Evolutionary conservation across 2,888 invertebrate species (phyloP).

Genomic region (Coecobrya sp.): DNA sequence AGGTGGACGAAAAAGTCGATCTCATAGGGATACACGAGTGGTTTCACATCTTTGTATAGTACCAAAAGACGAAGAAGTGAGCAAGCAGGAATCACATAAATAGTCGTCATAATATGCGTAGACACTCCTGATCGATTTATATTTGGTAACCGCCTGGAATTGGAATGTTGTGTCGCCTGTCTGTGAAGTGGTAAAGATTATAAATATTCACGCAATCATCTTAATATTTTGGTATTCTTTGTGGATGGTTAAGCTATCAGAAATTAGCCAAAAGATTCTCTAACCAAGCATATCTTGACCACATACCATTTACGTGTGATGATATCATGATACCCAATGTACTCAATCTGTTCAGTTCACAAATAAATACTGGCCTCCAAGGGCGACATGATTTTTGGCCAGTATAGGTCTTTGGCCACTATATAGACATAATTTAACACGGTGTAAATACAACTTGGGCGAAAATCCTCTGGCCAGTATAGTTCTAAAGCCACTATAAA

Average conservation of each 20-base stretch:
- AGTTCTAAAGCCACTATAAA: too few relatives aligned
- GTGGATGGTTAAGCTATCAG: not conserved
- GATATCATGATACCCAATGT: slow-evolving; percentile 6
- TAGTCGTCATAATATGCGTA: slow-evolving; percentile 72
- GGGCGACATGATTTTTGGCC: too few relatives aligned
- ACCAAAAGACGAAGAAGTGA: not conserved
- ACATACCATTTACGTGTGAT: slow-evolving; percentile 36
- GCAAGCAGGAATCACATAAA: slow-evolving; percentile 66
- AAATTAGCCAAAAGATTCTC: slow-evolving; percentile 54
- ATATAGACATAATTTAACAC: too few relatives aligned
- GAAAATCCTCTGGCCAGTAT: too few relatives aligned
- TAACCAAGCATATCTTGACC: slow-evolving; percentile 45
- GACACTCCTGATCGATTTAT: slow-evolving; percentile 79
- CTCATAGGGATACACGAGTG: slow-evolving; percentile 45
- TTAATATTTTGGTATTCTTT: not conserved
- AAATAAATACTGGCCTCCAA: not conserved
- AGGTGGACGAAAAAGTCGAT: slow-evolving; percentile 49
- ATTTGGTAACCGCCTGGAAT: slow-evolving; percentile 80
- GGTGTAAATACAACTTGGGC: too few relatives aligned
- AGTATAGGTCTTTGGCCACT: too few relatives aligned
- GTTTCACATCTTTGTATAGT: not conserved
- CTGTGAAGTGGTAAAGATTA: slow-evolving; percentile 2
- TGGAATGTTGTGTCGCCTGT: slow-evolving; percentile 73
- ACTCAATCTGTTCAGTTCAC: not conserved
- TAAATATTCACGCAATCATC: slow-evolving; percentile 31